phyloP scores from a whole-genome alignment of 2,113 vertebrate species.

The Fulmarus glacialis region DNA sequence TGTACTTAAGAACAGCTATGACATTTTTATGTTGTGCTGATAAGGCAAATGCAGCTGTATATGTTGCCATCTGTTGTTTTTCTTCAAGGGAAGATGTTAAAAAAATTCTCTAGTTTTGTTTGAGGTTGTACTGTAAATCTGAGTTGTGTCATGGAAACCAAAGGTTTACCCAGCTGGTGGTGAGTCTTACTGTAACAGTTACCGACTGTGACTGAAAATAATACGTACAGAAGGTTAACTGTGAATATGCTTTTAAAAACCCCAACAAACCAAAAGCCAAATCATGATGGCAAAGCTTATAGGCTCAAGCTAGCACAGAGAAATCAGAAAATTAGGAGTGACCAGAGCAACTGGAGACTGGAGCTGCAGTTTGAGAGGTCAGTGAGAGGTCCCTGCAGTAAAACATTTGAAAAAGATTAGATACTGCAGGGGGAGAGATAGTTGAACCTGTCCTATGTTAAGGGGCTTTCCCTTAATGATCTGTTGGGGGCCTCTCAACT shows the following conservation, averaged over 20 bases:
- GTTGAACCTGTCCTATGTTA: neutral
- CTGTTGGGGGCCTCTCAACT: neutral
- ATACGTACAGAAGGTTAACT: neutral
- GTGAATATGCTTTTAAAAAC: neutral
- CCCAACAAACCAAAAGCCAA: neutral
- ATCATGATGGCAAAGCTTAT: neutral
- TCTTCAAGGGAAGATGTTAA: neutral
- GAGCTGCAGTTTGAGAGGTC: slow-evolving; percentile 29
- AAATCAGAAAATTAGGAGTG: neutral
- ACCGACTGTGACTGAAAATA: neutral
- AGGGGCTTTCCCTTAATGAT: slow-evolving; percentile 38
- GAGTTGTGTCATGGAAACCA: neutral
- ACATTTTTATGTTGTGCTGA: neutral
- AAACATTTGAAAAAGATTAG: slow-evolving; percentile 57
- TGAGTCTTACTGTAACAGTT: neutral
- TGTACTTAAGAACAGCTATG: neutral
- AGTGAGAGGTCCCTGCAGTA: slow-evolving; percentile 36
- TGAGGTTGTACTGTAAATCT: neutral
- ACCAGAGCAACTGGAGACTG: neutral
- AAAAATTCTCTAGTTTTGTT: neutral
- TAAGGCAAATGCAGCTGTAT: neutral
- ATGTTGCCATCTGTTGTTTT: neutral
- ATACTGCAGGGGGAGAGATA: neutral
- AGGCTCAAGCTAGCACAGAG: neutral
- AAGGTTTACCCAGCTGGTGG: neutral